Evolutionary conservation across 1,140 invertebrate genomes (phyloP).

Genomic region (Neuroterus valhalla): DNA sequence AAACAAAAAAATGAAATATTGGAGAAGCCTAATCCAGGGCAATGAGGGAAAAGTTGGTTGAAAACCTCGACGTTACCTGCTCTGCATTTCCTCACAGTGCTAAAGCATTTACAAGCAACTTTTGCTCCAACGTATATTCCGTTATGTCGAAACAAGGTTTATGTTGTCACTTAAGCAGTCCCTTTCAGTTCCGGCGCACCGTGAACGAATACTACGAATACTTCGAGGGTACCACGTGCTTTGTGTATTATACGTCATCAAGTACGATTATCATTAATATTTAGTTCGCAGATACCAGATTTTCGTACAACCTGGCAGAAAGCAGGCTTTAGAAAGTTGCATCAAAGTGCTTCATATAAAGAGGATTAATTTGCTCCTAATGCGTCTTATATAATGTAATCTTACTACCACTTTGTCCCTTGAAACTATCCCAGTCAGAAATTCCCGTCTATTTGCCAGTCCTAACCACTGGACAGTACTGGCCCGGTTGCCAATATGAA

Average conservation of each 20-base stretch:
- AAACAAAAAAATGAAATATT: conserved; percentile 19
- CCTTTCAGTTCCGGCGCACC: conserved; percentile 30
- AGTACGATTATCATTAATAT: conserved; percentile 19
- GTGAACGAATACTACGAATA: background rate
- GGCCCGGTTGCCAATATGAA: too few species aligned
- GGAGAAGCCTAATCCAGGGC: background rate
- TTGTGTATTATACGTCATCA: background rate
- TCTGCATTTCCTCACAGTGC: conserved; percentile 39
- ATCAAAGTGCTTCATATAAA: too few species aligned
- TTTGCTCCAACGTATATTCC: conserved; percentile 39
- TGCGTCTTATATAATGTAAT: too few species aligned
- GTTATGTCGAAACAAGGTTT: conserved; percentile 17
- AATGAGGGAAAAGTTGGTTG: conserved; percentile 15
- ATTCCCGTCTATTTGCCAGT: too few species aligned
- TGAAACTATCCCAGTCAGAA: too few species aligned
- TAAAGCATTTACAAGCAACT: conserved; percentile 47
- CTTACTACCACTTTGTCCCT: too few species aligned
- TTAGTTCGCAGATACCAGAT: background rate
- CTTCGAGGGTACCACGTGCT: background rate
- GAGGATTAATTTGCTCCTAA: too few species aligned
- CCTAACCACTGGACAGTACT: too few species aligned
- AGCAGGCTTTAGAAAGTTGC: too few species aligned
- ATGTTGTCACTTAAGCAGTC: conserved; percentile 34
- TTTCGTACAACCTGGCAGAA: background rate
- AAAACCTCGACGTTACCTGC: conserved; percentile 35